Evolutionary conservation across 1,140 invertebrate species (phyloP), one percentile per base, ranked within the genome.

Genomic region (Drosophila kanapiae): DNA sequence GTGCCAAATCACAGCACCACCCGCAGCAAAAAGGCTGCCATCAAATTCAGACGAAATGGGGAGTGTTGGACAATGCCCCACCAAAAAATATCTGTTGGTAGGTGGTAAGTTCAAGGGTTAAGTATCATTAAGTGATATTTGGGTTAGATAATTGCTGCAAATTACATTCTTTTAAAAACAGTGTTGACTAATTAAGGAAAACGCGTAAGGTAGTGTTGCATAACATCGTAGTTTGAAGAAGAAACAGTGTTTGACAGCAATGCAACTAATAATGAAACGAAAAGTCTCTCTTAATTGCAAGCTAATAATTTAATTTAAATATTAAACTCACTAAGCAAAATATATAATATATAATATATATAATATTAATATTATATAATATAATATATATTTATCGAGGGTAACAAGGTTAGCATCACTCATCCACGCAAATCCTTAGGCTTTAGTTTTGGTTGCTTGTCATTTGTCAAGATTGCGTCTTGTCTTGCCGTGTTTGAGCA

Each of bases 381-480:
- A 6, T 13, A 16, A 13, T 23, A 8, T 10, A 7, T 23, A 3
- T 23, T 6, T 51, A n/a, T 57, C 33, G 13, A 76, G 78, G 13
- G 65, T 47, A 78, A n/a, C 33, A 6, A 9, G 27, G 5, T 58
- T 58, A 29, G 48, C 23, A 68, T 69, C 6, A 10, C n/a, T n/a
- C 1, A n/a, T 14, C 11, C 14, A 9, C 14, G 5, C 2, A 33
- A 18, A 27, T 9, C 38, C 16, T 8, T 23, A 6, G 23, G 0
- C 8, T 40, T 33, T 33, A 37, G 29, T 37, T 65, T 29, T 6
- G n/a, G 8, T 40, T 48, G 31, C 42, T 40, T 64, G 78, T 60
- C 60, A 75, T 75, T 80, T 81, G 78, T 80, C 63, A 75, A 60
- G 70, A 61, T 69, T 58, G 35, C 47, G 16, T 18, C 45, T 27